Evolutionary conservation across 1,140 invertebrate genomes (phyloP).

Genomic region (Brachionus paranguensis): DNA sequence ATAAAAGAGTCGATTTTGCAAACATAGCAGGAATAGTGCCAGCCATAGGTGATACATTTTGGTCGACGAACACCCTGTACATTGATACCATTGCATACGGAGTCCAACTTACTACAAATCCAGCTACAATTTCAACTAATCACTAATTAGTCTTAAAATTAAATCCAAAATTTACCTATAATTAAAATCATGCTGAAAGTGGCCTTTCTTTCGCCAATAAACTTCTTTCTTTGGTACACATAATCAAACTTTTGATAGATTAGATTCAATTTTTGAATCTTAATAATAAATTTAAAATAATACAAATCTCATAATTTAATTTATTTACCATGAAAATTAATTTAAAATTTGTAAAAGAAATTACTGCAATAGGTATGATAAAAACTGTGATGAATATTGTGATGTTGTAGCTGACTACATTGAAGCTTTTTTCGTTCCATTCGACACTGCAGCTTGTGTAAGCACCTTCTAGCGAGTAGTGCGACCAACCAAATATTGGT

Average conservation of each 20-base stretch:
- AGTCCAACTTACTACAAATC: conserved; percentile 6
- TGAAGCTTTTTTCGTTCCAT: conserved; percentile 30
- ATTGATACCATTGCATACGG: conserved; percentile 23
- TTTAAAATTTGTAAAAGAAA: background rate
- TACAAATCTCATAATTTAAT: background rate
- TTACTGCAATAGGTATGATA: background rate
- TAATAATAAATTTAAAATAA: background rate
- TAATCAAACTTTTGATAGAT: background rate
- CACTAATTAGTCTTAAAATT: background rate
- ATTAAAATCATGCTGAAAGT: conserved; percentile 23
- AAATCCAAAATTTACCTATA: background rate
- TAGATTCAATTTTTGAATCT: conserved; percentile 6
- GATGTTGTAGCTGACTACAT: conserved; percentile 35
- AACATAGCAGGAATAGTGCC: conserved; percentile 35
- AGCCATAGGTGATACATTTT: background rate
- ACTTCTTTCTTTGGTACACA: background rate
- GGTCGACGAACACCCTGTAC: background rate
- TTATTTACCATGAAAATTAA: background rate
- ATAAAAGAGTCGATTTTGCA: conserved; percentile 23
- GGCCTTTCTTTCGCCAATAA: background rate
- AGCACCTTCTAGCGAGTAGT: conserved; percentile 36
- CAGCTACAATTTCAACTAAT: background rate
- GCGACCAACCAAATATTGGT: conserved; percentile 2
- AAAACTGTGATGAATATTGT: conserved; percentile 26
- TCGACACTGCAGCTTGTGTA: conserved; percentile 1